phyloP scores from a whole-genome alignment of 2,797 vertebrate genomes.

The Intellagama lesueurii region DNA sequence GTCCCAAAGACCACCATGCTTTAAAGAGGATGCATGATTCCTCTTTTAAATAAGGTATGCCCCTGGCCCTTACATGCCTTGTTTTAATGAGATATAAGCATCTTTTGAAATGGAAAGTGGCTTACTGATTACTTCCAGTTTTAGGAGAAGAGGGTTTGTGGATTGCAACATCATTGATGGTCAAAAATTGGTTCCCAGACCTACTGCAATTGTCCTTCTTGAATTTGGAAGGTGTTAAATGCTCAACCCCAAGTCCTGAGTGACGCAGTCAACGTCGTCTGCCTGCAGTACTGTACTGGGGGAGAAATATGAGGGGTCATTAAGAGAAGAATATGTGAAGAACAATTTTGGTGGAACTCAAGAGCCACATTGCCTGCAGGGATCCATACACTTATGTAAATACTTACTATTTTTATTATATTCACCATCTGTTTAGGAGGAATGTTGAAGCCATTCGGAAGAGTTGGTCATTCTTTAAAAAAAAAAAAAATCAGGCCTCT shows the following conservation, averaged over 20 bases:
- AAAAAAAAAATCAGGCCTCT: background rate
- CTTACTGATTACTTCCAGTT: background rate
- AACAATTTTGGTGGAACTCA: conserved; percentile 74
- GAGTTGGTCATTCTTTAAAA: background rate
- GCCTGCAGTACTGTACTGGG: conserved; percentile 79
- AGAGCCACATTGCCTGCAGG: conserved; percentile 74
- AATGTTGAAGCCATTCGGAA: conserved; percentile 48
- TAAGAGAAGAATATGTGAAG: conserved; percentile 47
- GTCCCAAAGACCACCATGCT: no score
- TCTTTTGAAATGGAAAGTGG: background rate
- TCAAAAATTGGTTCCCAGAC: background rate
- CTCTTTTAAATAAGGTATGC: background rate
- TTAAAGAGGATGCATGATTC: no score
- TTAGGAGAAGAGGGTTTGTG: background rate
- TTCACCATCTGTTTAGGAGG: conserved; percentile 54
- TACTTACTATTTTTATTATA: conserved; percentile 66
- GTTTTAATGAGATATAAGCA: background rate
- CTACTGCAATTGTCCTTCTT: background rate
- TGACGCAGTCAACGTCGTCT: conserved; percentile 85
- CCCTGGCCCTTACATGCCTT: background rate
- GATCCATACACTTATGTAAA: conserved; percentile 73
- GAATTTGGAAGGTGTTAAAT: conserved; percentile 28
- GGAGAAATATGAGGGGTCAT: background rate
- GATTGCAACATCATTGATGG: background rate
- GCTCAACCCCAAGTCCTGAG: conserved; percentile 65